Evolutionary conservation across 2,797 vertebrate genomes (phyloP), one percentile per base, ranked within the genome.

Genomic region (Lacerta viridis): DNA sequence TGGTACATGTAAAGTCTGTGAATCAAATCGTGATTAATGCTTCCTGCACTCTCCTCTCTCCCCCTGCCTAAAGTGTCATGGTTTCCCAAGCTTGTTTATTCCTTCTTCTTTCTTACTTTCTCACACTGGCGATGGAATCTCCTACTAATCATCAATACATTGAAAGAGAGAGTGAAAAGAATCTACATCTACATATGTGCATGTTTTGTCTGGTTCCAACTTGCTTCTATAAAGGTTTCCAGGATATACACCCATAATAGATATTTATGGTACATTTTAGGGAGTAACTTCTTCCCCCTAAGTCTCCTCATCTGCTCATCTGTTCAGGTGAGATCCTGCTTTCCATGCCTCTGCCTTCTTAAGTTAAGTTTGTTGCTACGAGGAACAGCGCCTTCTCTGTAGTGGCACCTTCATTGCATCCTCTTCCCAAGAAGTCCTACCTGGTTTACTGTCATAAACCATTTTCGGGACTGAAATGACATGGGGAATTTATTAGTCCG

Each of bases 81-180:
- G 46, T 50, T 50, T 50, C 46, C 46, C 46, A 50, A 50, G 46
- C 9, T 50, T 50, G 46, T 50, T 50, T 50, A 50, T 50, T 50
- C 46, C 46, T 50, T 50, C 46, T 50, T 50, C 46, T 50, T 50
- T 50, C 11, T 50, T 50, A 11, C 46, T 50, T 50, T 50, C 46
- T 17, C 81, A 71, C 64, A 41, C 43, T 71, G 41, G n/a, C 71
- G 18, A 46, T 69, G 71, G 81, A 71, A 71, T 72, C 82, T 83
- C 68, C 68, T 72, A 83, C 43, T 55, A 83, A 33, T 9, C 83
- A 84, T 39, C 83, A 74, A 74, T 84, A 15, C 18, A 74, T 36
- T 59, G 69, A 36, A 59, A 74, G 69, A 55, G 68, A 84, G 20
- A 84, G 6, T 33, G 20, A 33, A 46, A 84, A 84, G 20, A 59